Base-by-base conservation (phyloP, 2,888 invertebrate species). In the Apoda limacodes region DNA sequence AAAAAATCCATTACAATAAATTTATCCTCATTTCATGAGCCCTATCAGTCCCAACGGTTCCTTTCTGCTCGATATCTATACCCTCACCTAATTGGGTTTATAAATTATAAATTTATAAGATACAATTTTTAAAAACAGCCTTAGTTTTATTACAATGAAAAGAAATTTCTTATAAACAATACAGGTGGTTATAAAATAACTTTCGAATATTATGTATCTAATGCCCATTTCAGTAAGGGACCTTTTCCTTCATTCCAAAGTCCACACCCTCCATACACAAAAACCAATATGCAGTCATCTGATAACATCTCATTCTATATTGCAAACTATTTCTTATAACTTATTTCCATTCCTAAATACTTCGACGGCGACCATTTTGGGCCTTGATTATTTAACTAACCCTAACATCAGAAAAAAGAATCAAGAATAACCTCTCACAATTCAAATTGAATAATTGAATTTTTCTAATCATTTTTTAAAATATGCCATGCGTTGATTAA, bases 21-120 rank as follows among this genome's bases (percentile, higher is more conserved):
- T 64, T 72, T 72, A 71, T 67, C 69, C 72, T 72, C 76, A 75
- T 75, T 67, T 61, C 56, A 78, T 75, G 76, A 75, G 76, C 68
- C 66, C 53, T 58, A 51, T 74, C 76, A 76, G 71, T 75, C 74
- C 63, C 5, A 55, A 63, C 63, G 50, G 54, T 65, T 68, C 53
- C 69, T 46, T 51, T 48, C 55, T 39, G 49, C 52, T 56, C 66
- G 65, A 70, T 70, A 68, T 68, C 62, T 55, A 53, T 63, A 64
- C 57, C 60, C 50, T 27, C 46, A 48, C 61, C 68, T 64, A 59
- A 64, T 63, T 60, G 66, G 69, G 63, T 57, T 58, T 38, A 35
- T 17, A 17, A 17, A 5, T 6, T 17, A 6, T 6, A 17, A 22
- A 32, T 9, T 12, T 21, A 22, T 23, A 30, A 9, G 13, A 5